These are phyloP conservation scores for Thymallus thymallus DNA, from an alignment of 2,113 vertebrate genomes.

Conservation along the genomic window DNA sequence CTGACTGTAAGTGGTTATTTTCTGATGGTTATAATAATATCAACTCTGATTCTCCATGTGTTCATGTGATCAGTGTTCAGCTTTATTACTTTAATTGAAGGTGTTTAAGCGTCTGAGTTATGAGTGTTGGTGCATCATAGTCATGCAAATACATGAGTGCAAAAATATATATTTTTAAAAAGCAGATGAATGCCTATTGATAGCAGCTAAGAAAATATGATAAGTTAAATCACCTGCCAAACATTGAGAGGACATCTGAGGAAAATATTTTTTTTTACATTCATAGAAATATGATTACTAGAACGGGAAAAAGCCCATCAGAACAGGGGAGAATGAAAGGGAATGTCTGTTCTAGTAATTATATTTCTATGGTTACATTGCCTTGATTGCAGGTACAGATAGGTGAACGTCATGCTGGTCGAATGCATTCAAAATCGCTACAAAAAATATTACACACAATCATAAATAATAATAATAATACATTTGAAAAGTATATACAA, in stretches of 20 bases:
- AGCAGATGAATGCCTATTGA: slow-evolving; percentile 49
- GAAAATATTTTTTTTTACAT: too few species aligned
- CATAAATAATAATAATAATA: slow-evolving; percentile 12
- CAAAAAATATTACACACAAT: slow-evolving; percentile 36
- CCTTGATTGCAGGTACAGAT: slow-evolving; percentile 7
- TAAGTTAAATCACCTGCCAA: slow-evolving; percentile 49
- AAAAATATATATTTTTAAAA: slow-evolving; percentile 50
- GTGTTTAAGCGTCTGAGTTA: slow-evolving; percentile 16
- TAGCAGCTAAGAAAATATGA: slow-evolving; percentile 63
- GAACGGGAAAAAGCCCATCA: too few species aligned
- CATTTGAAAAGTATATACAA: not conserved
- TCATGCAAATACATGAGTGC: slow-evolving; percentile 66
- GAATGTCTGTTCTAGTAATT: too few species aligned
- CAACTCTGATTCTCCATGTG: not conserved
- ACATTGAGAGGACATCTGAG: slow-evolving; percentile 64
- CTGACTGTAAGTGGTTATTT: too few species aligned
- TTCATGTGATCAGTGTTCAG: slow-evolving; percentile 2
- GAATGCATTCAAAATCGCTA: slow-evolving; percentile 28
- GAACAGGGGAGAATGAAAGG: too few species aligned
- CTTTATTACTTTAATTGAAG: slow-evolving; percentile 25
- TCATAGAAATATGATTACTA: too few species aligned
- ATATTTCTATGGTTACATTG: too few species aligned
- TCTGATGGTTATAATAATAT: not conserved
- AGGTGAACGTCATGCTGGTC: slow-evolving; percentile 30
- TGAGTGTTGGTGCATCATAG: slow-evolving; percentile 19